phyloP scores from a whole-genome alignment of 2,113 vertebrate species.

The Urocolius indicus region DNA sequence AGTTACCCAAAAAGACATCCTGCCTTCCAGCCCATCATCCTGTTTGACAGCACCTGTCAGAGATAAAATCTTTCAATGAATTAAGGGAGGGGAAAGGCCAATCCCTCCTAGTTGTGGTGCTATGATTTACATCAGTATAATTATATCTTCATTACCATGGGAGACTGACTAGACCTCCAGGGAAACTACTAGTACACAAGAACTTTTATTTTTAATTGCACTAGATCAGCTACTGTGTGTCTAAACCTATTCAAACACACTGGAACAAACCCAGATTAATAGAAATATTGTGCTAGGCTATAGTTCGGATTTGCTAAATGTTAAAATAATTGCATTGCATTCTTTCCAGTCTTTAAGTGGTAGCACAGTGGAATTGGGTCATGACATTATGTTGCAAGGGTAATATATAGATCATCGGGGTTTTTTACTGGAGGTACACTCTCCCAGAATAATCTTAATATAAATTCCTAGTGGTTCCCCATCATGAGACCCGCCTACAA shows the following conservation, averaged over 20 bases:
- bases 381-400: background rate
- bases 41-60: conserved; percentile 75
- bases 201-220: conserved; percentile 67
- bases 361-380: background rate
- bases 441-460: background rate
- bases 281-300: background rate
- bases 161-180: conserved; percentile 71
- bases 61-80: conserved; percentile 81
- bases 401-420: background rate
- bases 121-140: conserved; percentile 84
- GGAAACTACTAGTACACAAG: conserved; percentile 40
- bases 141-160: conserved; percentile 78
- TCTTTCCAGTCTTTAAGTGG: conserved; percentile 13
- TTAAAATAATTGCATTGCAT: conserved; percentile 12
- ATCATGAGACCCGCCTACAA: background rate
- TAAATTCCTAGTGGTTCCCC: background rate
- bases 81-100: conserved; percentile 76
- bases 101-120: conserved; percentile 70
- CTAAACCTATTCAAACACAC: background rate
- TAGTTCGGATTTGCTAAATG: background rate
- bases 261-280: conserved; percentile 15
- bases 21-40: conserved; percentile 42
- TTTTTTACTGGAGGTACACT: background rate
- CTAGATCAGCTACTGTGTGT: background rate
- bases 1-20: conserved; percentile 66